Conservation (phyloP, 2,113 vertebrate species). For the Burhinus bistriatus region DNA sequence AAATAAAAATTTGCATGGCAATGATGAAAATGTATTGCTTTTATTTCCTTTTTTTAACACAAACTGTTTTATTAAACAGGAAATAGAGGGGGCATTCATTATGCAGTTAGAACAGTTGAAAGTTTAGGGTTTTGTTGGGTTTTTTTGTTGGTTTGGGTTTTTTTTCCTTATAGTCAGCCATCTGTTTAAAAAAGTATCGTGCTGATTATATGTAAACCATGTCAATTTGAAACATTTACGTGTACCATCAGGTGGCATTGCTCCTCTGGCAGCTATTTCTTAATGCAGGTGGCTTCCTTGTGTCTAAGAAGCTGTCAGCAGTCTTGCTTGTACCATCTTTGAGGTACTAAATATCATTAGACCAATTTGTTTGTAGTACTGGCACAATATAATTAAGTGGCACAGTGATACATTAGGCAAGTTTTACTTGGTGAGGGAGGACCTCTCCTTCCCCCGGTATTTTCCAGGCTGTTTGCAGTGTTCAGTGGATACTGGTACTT, state of each 20-base stretch:
- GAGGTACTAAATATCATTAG: not conserved
- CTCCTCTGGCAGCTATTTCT: not conserved
- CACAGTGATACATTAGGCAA: not conserved
- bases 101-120: not conserved
- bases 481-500: not conserved
- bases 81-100: not conserved
- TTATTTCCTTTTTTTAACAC: not conserved
- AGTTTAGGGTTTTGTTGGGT: not conserved
- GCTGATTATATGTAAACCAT: not conserved
- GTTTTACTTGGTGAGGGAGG: not conserved
- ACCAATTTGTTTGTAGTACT: not conserved
- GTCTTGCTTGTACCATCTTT: not conserved
- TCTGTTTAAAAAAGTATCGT: not conserved
- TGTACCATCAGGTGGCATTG: not conserved
- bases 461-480: not conserved
- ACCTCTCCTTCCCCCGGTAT: not conserved
- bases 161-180: not conserved
- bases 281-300: not conserved
- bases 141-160: not conserved
- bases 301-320: not conserved
- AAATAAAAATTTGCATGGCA: not conserved
- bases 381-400: not conserved
- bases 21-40: not conserved
- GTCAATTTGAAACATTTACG: not conserved
- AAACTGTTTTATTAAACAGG: not conserved